Percentiles rank a stretch among this genome's conserved stretches.
These are phyloP conservation scores for Ctenoplectra terminalis DNA, from an alignment of 1,140 invertebrate species.

Conservation along the genomic window DNA sequence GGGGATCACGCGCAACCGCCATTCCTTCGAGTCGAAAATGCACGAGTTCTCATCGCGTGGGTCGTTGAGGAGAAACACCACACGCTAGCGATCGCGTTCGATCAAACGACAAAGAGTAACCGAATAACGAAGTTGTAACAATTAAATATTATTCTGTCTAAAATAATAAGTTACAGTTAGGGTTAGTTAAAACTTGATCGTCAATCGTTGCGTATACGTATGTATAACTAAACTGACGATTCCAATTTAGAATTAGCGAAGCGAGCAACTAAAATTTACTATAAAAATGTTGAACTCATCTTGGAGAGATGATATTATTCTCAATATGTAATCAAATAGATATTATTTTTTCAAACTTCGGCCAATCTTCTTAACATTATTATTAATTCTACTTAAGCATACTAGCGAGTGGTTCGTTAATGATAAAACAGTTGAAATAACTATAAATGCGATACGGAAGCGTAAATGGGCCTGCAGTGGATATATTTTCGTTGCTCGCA, in stretches of 20 bases:
- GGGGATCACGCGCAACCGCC: background rate
- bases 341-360: background rate
- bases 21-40: background rate
- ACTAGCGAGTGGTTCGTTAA: too few relatives aligned
- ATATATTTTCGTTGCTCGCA: slow-evolving; percentile 62
- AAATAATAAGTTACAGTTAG: too few relatives aligned
- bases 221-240: background rate
- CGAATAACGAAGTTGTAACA: background rate
- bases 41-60: background rate
- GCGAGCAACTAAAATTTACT: too few relatives aligned
- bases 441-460: too few relatives aligned
- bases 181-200: background rate
- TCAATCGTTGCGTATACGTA: background rate
- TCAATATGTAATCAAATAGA: background rate
- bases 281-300: too few relatives aligned
- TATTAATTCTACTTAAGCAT: too few relatives aligned
- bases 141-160: too few relatives aligned
- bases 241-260: background rate
- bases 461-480: too few relatives aligned
- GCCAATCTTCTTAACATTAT: too few relatives aligned
- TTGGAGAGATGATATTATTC: background rate
- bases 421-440: too few relatives aligned
- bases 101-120: too few relatives aligned
- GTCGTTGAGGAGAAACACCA: background rate
- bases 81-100: background rate